Evolutionary conservation across 1,140 invertebrate species (phyloP).

Genomic region (Eupeodes corollae): DNA sequence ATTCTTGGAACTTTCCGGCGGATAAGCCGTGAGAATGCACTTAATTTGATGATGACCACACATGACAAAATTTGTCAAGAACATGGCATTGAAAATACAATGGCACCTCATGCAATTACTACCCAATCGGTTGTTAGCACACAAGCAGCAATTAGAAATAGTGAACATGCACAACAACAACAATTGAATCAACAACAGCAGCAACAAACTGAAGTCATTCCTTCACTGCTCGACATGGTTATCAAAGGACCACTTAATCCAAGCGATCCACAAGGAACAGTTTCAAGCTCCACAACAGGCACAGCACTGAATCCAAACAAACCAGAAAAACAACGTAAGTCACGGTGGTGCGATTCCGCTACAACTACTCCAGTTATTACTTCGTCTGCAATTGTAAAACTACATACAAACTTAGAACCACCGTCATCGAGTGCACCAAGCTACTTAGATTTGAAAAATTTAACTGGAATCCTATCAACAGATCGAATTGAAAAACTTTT

Average conservation of each 20-base stretch:
- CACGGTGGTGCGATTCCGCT: conserved; percentile 46
- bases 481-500: conserved; percentile 45
- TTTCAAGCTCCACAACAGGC: background rate
- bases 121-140: conserved; percentile 8
- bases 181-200: conserved; percentile 2
- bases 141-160: conserved; percentile 8
- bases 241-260: conserved; percentile 25
- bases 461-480: conserved; percentile 42
- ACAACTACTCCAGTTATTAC: conserved; percentile 9
- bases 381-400: background rate
- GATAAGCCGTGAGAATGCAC: conserved; percentile 60
- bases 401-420: background rate
- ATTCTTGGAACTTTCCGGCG: conserved; percentile 78
- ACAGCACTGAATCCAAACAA: conserved; percentile 11
- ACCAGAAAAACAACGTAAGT: conserved; percentile 44
- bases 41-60: conserved; percentile 57
- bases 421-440: conserved; percentile 8
- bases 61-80: conserved; percentile 52
- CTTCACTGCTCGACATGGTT: conserved; percentile 32
- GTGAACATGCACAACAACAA: conserved; percentile 4
- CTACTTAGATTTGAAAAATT: conserved; percentile 44
- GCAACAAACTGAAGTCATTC: conserved; percentile 15
- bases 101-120: conserved; percentile 6
- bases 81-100: conserved; percentile 27
- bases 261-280: background rate